phyloP scores from a whole-genome alignment of 2,888 invertebrate species.

The Pterobdella sp. region DNA sequence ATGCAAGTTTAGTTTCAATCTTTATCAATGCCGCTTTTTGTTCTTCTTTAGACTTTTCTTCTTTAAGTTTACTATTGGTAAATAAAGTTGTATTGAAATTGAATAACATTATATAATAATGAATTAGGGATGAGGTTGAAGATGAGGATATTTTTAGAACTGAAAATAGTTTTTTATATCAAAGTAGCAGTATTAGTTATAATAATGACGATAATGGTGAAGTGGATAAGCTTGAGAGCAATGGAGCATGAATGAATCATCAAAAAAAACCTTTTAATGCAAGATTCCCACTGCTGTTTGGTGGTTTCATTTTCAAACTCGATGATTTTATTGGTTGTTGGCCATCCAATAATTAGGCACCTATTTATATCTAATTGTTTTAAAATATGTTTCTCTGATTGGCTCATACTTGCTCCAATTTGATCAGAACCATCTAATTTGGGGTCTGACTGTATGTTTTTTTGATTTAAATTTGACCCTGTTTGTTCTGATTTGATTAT shows the following conservation, averaged over 20 bases:
- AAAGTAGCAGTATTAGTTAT: too few species aligned
- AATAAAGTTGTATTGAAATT: too few species aligned
- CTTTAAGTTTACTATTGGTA: background rate
- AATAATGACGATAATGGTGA: background rate
- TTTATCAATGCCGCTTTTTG: background rate
- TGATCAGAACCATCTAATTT: too few species aligned
- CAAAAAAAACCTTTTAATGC: background rate
- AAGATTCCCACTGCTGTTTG: background rate
- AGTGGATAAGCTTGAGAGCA: background rate
- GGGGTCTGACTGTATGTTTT: too few species aligned
- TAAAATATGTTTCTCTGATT: background rate
- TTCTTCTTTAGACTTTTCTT: background rate
- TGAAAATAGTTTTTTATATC: too few species aligned
- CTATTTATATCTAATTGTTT: background rate
- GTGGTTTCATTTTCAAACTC: background rate
- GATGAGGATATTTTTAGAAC: background rate
- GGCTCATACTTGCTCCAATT: too few species aligned
- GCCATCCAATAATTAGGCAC: conserved; percentile 10
- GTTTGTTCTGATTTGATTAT: too few species aligned
- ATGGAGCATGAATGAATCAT: background rate
- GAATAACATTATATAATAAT: too few species aligned
- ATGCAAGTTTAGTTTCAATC: background rate
- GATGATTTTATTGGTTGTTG: background rate
- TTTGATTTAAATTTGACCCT: too few species aligned
- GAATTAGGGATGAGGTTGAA: background rate